phyloP scores from a whole-genome alignment of 2,888 invertebrate genomes.

The Spilosoma lubricipeda region DNA sequence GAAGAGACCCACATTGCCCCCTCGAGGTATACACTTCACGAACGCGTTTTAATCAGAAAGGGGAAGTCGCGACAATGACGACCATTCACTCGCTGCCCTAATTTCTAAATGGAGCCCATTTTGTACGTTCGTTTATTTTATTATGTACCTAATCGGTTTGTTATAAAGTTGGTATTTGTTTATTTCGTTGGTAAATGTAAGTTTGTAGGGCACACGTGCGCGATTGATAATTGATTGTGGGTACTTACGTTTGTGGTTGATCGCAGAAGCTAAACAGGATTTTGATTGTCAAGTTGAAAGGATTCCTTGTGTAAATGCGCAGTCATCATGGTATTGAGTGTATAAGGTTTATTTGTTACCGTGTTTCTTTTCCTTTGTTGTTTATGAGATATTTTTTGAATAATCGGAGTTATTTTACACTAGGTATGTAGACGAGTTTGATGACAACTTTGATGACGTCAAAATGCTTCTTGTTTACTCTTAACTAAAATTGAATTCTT shows the following conservation, averaged over 20 bases:
- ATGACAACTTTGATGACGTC: no score
- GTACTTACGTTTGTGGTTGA: conserved; percentile 34
- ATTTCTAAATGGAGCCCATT: conserved; percentile 38
- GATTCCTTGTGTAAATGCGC: conserved; percentile 26
- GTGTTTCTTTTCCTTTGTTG: conserved; percentile 8
- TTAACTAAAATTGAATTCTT: no score
- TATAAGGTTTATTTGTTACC: conserved; percentile 11
- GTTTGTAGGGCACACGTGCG: conserved; percentile 43
- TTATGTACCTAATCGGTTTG: conserved; percentile 6
- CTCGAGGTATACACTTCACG: conserved; percentile 47
- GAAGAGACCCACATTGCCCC: conserved; percentile 36
- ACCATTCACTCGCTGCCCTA: conserved; percentile 50
- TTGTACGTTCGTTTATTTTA: conserved; percentile 20
- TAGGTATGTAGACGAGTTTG: no score
- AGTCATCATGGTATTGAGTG: conserved; percentile 19
- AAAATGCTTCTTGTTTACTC: no score
- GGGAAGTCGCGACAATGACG: conserved; percentile 50
- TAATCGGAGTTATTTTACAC: background rate
- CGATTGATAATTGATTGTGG: conserved; percentile 43
- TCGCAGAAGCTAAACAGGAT: conserved; percentile 28
- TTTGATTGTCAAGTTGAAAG: conserved; percentile 36
- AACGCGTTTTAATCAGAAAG: conserved; percentile 57
- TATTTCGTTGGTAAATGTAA: conserved; percentile 19
- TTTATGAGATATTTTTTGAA: background rate
- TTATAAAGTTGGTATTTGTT: conserved; percentile 28